Evolutionary conservation across 2,888 invertebrate genomes (phyloP).

Genomic region (Caenorhabditis sp.): DNA sequence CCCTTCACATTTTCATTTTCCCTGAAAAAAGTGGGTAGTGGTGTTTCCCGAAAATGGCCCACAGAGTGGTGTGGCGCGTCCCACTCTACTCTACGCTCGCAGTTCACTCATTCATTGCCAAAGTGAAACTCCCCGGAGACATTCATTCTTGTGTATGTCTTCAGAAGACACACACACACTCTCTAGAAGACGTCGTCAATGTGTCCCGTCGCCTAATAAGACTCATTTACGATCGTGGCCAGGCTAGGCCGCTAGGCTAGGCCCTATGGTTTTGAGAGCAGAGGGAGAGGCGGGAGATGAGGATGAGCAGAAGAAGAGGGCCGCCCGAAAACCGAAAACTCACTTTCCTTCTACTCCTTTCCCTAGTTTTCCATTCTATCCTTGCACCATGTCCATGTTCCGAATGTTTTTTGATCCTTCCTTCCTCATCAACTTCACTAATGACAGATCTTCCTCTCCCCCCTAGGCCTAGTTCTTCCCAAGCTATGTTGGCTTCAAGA

Average conservation of each 20-base stretch:
- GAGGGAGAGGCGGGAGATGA: background rate
- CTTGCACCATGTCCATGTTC: background rate
- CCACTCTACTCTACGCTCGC: no score
- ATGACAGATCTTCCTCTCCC: no score
- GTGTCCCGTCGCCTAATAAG: constrained; percentile 59
- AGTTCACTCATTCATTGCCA: constrained; percentile 45
- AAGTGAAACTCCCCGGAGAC: constrained; percentile 41
- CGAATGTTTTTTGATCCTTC: constrained; percentile 46
- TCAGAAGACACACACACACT: no score
- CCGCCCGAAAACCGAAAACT: no score
- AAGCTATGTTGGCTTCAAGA: no score
- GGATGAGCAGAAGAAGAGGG: constrained; percentile 4
- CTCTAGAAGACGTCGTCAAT: constrained; percentile 38
- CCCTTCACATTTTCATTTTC: constrained; percentile 20
- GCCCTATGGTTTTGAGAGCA: no score
- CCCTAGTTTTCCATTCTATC: no score
- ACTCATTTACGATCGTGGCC: constrained; percentile 63
- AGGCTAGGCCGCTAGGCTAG: no score
- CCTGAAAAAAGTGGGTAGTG: background rate
- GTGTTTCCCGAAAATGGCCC: background rate
- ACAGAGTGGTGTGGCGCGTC: no score
- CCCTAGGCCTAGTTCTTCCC: no score
- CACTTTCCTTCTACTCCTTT: no score
- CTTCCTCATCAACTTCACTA: no score
- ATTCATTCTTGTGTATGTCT: constrained; percentile 13